A percentile compares a stretch with the other conserved stretches of the same genome.
Evolutionary conservation across 2,797 vertebrate species (phyloP).

Genomic region (Xenentodon cancila): DNA sequence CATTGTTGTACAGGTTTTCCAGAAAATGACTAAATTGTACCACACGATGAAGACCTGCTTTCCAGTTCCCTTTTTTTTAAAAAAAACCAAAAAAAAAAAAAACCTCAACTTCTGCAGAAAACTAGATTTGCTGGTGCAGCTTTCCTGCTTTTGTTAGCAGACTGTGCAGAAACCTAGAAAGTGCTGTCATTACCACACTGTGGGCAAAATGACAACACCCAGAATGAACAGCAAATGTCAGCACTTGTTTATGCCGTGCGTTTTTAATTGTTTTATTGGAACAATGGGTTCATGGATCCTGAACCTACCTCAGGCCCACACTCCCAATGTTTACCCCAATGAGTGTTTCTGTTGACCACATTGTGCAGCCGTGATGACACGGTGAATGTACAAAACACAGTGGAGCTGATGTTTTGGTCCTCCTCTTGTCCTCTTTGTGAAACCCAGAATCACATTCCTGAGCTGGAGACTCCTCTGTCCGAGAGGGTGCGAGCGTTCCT

Average conservation of each 20-base stretch:
- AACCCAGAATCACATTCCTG: slow-evolving; percentile 89
- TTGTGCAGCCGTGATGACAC: not conserved
- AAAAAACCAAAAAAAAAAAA: too few species aligned
- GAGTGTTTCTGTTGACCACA: too few species aligned
- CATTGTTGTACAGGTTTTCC: not conserved
- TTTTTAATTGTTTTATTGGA: slow-evolving; percentile 32
- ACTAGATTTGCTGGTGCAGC: slow-evolving; percentile 47
- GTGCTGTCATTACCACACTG: slow-evolving; percentile 25
- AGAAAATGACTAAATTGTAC: slow-evolving; percentile 24
- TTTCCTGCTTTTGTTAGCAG: slow-evolving; percentile 17
- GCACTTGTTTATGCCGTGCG: slow-evolving; percentile 40
- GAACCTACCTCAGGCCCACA: slow-evolving; percentile 13
- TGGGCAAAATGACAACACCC: slow-evolving; percentile 30
- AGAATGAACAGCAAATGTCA: slow-evolving; percentile 31
- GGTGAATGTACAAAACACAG: slow-evolving; percentile 19
- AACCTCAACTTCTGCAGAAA: slow-evolving; percentile 19
- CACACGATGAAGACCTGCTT: not conserved
- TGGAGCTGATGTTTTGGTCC: slow-evolving; percentile 40
- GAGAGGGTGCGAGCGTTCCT: slow-evolving; percentile 90
- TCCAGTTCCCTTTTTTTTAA: slow-evolving; percentile 7
- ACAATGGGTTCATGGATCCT: slow-evolving; percentile 22
- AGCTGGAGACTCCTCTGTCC: slow-evolving; percentile 88
- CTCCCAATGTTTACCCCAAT: slow-evolving; percentile 14
- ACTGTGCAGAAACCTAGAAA: slow-evolving; percentile 30
- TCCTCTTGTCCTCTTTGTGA: slow-evolving; percentile 16